Evolutionary conservation across 2,113 vertebrate genomes (phyloP), one percentile per base, ranked within the genome.

Genomic region (Oncorhynchus kisutch): DNA sequence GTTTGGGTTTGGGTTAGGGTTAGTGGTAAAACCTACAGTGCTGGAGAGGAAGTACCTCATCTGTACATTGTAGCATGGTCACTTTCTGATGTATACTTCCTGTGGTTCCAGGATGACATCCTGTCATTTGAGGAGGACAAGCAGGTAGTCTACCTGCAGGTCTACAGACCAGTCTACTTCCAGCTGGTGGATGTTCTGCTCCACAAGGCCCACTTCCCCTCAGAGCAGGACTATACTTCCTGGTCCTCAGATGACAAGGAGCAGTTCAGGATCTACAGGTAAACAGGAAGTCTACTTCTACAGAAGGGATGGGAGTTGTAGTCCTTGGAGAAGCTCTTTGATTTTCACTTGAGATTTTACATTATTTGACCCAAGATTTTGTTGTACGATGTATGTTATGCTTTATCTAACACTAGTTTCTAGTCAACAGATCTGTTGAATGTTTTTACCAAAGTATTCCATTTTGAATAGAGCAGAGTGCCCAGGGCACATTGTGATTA

Each of bases 221-320:
- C 95, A 0, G 95, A 97, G 74, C 95, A 97, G 82, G 95, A 97
- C 48, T 98, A 96, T 0, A 85, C 90, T 27, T 94, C 96, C 78
- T 99, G 97, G 98, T 96, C 96, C 16, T 94, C 96, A 0, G 98
- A 99, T 59, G 97, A 99, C 88, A 99, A 98, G 91, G 98, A 99
- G 85, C 97, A 98, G 85, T 99, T 99, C 90, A 92, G 97, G 77
- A 98, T 98, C 84, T 99, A 99, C 92, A 96, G 98, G 98, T 97
- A 71, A 93, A 73, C 8, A 20, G 13, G 72, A 22, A 48, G 60
- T 18, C 6, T 39, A 20, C 62, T 22, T 25, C 8, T 25, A 64
- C 11, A 64, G 22, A n/a, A 22, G 9, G 39, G 22, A 11, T 64
- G 62, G 9, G n/a, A 24, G 9, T n/a, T 64, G 5, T 64, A 25